Base-by-base conservation (phyloP, 2,888 invertebrate genomes). In the Aethes cnicana region DNA sequence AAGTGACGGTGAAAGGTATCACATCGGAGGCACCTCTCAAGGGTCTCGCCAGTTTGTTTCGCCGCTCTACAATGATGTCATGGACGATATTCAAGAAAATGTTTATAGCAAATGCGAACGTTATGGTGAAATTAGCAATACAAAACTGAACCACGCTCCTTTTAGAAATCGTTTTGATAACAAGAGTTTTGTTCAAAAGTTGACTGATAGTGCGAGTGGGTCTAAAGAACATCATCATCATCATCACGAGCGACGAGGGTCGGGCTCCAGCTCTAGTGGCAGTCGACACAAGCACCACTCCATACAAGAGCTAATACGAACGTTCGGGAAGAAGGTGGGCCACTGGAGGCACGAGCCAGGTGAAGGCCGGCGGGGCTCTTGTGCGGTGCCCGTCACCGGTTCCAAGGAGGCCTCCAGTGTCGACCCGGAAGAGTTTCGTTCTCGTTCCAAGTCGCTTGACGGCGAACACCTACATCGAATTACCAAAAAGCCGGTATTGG, bases 391-490 rank as follows among this genome's bases (percentile, higher is more conserved):
- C 6, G 75, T 78, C 43, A 81, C 86, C 2, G 90, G 86, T n/a
- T 82, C 81, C 14, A 84, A 84, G 35, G 66, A 92, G 87, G 61
- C 69, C 20, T 79, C 80, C 23, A 48, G 90, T 79, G 56, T 91
- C 87, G 72, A 77, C 25, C 77, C 84, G 42, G 93, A 93, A 26
- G 94, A 93, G 65, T 96, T 95, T 71, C 90, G 96, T 11, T 92
- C 92, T 35, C 90, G 96, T 36, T 95, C 95, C 30, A 95, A 95
- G 72, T 95, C 95, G 39, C 85, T 96, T 62, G 96, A 96, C 74
- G 91, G 86, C 4, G 91, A 90, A 47, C 81, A 91, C 37, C 80
- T 91, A 41, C 78, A 90, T 30, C 74, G 70, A 61, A 54, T 74
- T 32, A 37, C 65, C 4, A 69, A 58, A 49, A 81, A 89, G 60